Evolutionary conservation across 2,113 vertebrate genomes (phyloP), one percentile per base, ranked within the genome.

Genomic region (Strix aluco): DNA sequence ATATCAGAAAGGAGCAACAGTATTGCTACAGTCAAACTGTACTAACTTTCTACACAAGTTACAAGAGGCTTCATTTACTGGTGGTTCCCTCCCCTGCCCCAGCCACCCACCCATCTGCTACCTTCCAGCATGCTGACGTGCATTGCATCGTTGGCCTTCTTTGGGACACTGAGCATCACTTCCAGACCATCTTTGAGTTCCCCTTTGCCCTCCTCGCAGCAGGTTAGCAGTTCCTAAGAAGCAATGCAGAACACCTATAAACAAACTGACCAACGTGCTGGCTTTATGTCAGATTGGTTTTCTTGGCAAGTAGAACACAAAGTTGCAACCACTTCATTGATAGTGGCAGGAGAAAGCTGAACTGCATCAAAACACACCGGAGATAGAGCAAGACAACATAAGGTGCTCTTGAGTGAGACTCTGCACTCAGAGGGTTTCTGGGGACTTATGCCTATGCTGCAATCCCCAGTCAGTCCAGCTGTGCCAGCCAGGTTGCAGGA

Each of bases 111-210:
- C 52, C 93, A 27, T 69, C 46, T 69, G 93, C 82, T 98, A 99
- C 99, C 99, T 98, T 99, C 99, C 97, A 99, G 94, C 99, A 99
- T 99, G 98, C 99, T 99, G 90, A 99, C 99, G 2, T 99, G 99
- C 99, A 99, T 99, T 54, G 99, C 99, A 0, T 99, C 99, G 3
- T 99, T 99, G 71, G 99, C 99, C 98, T 99, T 99, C 98, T 99
- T 99, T 3, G 99, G 99, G 66, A 99, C 99, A 27, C 99, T 98
- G 75, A 99, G 98, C 99, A 99, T 99, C 96, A 99, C 99, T 81
- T 99, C 99, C 98, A 99, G 96, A 26, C 99, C 99, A 42, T 99
- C 99, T 96, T 99, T 99, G 52, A 99, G 99, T 54, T 99, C 99
- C 34, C 99, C 99, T 96, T 99, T 99, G 49, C 99, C 99, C 97